These are phyloP conservation scores for Helostoma temminkii DNA, from an alignment of 2,797 vertebrate species.

Conservation along the genomic window DNA sequence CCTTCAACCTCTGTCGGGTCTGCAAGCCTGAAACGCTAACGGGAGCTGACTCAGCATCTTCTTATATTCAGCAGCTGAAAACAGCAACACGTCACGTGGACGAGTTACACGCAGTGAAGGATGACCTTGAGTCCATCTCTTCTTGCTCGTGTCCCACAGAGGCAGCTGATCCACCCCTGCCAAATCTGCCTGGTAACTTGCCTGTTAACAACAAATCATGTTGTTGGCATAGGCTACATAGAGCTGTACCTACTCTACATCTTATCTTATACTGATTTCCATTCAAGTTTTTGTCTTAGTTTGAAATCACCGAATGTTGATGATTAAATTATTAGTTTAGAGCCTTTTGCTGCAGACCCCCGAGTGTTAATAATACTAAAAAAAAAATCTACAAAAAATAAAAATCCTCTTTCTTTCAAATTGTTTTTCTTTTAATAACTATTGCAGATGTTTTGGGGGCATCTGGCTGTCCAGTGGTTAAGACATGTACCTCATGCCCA, in stretches of 20 bases:
- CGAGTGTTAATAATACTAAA: too few relatives aligned
- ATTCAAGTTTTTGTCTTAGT: not conserved
- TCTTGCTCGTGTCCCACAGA: constrained; percentile 19
- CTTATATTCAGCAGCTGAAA: constrained; percentile 5
- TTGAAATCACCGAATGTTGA: too few relatives aligned
- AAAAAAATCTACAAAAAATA: too few relatives aligned
- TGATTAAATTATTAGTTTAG: too few relatives aligned
- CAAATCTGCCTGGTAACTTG: constrained; percentile 47
- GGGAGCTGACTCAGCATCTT: constrained; percentile 47
- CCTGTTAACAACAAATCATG: constrained; percentile 26
- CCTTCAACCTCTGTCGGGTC: constrained; percentile 57
- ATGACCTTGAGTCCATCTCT: constrained; percentile 24
- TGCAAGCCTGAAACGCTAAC: constrained; percentile 22
- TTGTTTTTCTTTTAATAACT: too few relatives aligned
- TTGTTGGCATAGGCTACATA: not conserved
- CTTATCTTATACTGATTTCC: not conserved
- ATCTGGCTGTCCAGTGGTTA: too few relatives aligned
- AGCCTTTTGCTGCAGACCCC: too few relatives aligned
- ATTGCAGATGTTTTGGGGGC: too few relatives aligned
- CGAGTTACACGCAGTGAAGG: constrained; percentile 18
- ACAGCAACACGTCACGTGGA: constrained; percentile 7
- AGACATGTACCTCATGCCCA: too few relatives aligned
- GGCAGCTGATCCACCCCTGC: constrained; percentile 41
- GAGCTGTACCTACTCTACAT: not conserved
- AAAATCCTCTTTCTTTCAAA: too few relatives aligned